Percentiles rank a stretch among this genome's conserved stretches.
These are phyloP conservation scores for Tychaedon coryphoeus DNA, from an alignment of 2,113 vertebrate genomes.

Conservation along the genomic window DNA sequence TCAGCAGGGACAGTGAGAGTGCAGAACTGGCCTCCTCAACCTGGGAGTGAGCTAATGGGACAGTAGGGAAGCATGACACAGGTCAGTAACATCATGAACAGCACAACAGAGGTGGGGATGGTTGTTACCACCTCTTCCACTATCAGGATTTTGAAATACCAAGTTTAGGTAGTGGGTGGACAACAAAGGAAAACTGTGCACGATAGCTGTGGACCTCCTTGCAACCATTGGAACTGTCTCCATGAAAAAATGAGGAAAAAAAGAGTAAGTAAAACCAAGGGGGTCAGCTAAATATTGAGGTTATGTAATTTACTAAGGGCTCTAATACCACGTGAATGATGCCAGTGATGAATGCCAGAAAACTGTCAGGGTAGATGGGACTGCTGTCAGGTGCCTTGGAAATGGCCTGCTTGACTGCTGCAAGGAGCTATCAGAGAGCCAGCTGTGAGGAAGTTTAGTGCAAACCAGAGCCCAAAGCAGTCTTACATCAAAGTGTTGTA, in stretches of 20 bases:
- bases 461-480: neutral
- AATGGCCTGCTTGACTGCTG: neutral
- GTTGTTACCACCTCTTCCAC: neutral
- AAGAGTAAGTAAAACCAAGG: neutral
- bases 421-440: neutral
- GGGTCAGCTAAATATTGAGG: neutral
- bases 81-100: neutral
- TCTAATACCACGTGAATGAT: neutral
- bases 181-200: neutral
- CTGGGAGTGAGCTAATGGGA: neutral
- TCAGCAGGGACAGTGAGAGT: neutral
- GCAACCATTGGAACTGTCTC: neutral
- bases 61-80: neutral
- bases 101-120: neutral
- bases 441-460: neutral
- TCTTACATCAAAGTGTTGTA: neutral
- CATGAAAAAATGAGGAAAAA: neutral
- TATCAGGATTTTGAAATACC: neutral
- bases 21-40: neutral
- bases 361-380: neutral
- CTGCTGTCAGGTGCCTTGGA: neutral
- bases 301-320: neutral
- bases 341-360: neutral
- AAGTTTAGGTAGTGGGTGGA: neutral
- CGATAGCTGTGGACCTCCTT: neutral